A percentile compares a stretch with the other conserved stretches of the same genome.
phyloP scores from a whole-genome alignment of 1,140 invertebrate species.

The Lamellibrachia luymesi region DNA sequence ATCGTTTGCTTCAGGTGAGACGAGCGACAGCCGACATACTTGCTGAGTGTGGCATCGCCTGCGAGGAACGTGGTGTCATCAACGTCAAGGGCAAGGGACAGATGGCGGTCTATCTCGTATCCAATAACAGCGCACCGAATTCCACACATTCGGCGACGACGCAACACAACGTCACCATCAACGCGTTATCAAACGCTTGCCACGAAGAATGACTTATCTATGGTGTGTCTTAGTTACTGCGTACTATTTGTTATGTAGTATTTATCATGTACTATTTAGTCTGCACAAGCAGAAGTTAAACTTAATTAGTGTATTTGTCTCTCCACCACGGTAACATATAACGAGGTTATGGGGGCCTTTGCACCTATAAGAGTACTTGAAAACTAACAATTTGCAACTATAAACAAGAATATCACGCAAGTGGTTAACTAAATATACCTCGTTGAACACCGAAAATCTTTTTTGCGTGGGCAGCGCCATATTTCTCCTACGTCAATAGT shows the following conservation, averaged over 20 bases:
- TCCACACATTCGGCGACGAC: neutral
- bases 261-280: neutral
- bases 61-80: slow-evolving; percentile 52
- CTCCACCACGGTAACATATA: neutral
- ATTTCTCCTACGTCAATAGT: too few species aligned
- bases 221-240: neutral
- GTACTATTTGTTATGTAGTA: neutral
- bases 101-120: slow-evolving; percentile 36
- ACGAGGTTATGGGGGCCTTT: neutral
- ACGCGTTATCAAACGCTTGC: neutral
- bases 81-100: slow-evolving; percentile 56
- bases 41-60: slow-evolving; percentile 52
- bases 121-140: neutral
- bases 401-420: neutral
- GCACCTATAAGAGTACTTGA: neutral
- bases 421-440: too few species aligned
- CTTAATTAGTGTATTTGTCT: neutral
- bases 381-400: neutral
- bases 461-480: too few species aligned
- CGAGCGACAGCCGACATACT: slow-evolving; percentile 87
- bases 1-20: slow-evolving; percentile 63
- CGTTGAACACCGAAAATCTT: too few species aligned
- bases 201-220: neutral
- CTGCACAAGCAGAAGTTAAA: too few species aligned
- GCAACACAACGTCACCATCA: neutral